phyloP scores from a whole-genome alignment of 2,888 invertebrate species.

The Melieria crassipennis region DNA sequence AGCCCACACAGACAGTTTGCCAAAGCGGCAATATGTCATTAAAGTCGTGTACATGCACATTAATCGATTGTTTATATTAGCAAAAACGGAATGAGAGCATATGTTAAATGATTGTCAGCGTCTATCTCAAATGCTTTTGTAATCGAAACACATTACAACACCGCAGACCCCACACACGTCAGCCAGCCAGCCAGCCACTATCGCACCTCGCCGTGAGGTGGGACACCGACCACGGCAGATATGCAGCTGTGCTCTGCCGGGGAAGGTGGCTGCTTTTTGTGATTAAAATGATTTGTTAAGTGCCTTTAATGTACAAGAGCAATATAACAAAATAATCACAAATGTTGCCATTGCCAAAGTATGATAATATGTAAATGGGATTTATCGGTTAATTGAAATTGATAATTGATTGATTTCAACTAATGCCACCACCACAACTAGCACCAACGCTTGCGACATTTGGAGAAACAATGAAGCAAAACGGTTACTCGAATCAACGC shows the following conservation, averaged over 20 bases:
- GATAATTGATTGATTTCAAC: conserved; percentile 46
- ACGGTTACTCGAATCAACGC: too few relatives aligned
- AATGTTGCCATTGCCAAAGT: conserved; percentile 50
- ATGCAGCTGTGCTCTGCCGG: not conserved
- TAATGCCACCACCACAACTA: not conserved
- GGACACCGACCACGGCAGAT: not conserved
- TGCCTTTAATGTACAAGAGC: conserved; percentile 43
- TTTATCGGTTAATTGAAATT: conserved; percentile 55
- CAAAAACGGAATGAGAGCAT: conserved; percentile 17
- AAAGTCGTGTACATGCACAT: conserved; percentile 46
- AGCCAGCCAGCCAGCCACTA: too few relatives aligned
- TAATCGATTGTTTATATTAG: conserved; percentile 21
- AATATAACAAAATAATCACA: conserved; percentile 58
- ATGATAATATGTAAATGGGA: conserved; percentile 51
- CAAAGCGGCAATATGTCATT: too few relatives aligned
- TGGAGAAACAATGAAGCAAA: too few relatives aligned
- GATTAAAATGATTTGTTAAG: conserved; percentile 42
- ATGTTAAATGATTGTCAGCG: conserved; percentile 26
- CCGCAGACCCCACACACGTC: not conserved
- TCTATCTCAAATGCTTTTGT: conserved; percentile 24
- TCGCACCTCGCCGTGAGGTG: too few relatives aligned
- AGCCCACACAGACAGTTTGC: too few relatives aligned
- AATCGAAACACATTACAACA: conserved; percentile 25
- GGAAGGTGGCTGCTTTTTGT: conserved; percentile 1
- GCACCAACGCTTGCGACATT: too few relatives aligned